Conservation (phyloP, 2,113 vertebrate species). For the Cnemophilus loriae region DNA sequence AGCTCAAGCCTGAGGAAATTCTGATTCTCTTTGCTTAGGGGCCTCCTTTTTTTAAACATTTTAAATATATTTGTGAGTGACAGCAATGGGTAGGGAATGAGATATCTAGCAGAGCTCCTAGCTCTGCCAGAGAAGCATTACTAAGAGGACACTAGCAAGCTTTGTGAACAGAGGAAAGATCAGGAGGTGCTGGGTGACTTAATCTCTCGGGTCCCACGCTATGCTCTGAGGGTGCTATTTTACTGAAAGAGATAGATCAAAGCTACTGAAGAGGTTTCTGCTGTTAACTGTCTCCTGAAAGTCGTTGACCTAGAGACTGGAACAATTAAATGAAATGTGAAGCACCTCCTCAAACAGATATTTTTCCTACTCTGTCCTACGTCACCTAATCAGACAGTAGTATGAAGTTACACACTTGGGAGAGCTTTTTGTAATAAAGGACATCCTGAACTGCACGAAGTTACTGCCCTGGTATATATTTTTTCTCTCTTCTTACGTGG, state of each 20-base stretch:
- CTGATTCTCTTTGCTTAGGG: not conserved
- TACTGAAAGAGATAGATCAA: not conserved
- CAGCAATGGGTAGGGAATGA: not conserved
- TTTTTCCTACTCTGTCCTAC: not conserved
- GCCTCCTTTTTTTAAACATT: not conserved
- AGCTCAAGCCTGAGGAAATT: not conserved
- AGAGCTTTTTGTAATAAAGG: not conserved
- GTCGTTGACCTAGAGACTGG: not conserved
- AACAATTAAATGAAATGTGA: slow-evolving; percentile 54
- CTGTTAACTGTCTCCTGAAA: slow-evolving; percentile 2
- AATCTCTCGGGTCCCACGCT: accelerated
- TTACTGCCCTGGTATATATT: not conserved
- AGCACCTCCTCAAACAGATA: slow-evolving; percentile 1
- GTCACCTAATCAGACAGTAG: not conserved
- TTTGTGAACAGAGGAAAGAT: not conserved
- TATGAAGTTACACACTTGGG: slow-evolving; percentile 30
- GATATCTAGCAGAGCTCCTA: not conserved
- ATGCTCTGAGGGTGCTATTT: not conserved
- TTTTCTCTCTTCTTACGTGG: not conserved
- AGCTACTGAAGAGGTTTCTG: slow-evolving; percentile 1
- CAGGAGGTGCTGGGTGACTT: not conserved
- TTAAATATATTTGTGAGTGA: not conserved
- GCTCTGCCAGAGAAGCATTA: not conserved
- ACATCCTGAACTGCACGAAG: not conserved
- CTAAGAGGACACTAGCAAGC: not conserved